Percentiles rank a stretch among this genome's conserved stretches.
These are phyloP conservation scores for Phalera bucephala DNA, from an alignment of 2,888 invertebrate genomes.

Conservation along the genomic window DNA sequence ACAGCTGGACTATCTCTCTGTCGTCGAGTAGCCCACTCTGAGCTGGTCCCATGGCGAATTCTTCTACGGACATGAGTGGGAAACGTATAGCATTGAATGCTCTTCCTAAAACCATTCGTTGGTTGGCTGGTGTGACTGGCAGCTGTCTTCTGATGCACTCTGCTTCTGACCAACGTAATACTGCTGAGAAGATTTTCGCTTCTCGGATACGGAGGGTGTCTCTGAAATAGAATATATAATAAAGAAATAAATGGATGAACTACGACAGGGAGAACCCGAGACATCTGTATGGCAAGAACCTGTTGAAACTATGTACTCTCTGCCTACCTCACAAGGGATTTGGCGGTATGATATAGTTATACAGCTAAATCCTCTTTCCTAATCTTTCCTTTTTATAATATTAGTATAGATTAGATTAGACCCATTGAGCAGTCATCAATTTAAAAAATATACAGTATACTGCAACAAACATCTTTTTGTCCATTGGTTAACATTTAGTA, in stretches of 20 bases:
- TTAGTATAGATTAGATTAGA: too few species aligned
- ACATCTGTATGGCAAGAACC: too few species aligned
- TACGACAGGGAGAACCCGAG: too few species aligned
- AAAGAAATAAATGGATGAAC: neutral
- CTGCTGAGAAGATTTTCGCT: slow-evolving; percentile 89
- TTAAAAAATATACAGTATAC: too few species aligned
- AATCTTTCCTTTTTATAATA: too few species aligned
- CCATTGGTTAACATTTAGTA: too few species aligned
- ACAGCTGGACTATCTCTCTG: slow-evolving; percentile 88
- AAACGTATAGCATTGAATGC: slow-evolving; percentile 90
- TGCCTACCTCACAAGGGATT: too few species aligned
- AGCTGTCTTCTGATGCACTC: slow-evolving; percentile 88
- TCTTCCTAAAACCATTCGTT: slow-evolving; percentile 86
- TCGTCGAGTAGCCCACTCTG: slow-evolving; percentile 90
- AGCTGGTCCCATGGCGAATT: slow-evolving; percentile 90
- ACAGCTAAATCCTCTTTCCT: too few species aligned
- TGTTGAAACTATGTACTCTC: too few species aligned
- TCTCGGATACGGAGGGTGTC: slow-evolving; percentile 91
- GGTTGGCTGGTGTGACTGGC: slow-evolving; percentile 86
- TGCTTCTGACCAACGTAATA: slow-evolving; percentile 88
- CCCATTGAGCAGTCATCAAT: too few species aligned
- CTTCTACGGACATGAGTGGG: slow-evolving; percentile 93
- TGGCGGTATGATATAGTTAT: too few species aligned
- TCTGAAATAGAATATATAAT: slow-evolving; percentile 55
- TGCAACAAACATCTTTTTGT: too few species aligned